Base-by-base conservation (phyloP, 1,140 invertebrate species). In the Leptoteleia sp. region DNA sequence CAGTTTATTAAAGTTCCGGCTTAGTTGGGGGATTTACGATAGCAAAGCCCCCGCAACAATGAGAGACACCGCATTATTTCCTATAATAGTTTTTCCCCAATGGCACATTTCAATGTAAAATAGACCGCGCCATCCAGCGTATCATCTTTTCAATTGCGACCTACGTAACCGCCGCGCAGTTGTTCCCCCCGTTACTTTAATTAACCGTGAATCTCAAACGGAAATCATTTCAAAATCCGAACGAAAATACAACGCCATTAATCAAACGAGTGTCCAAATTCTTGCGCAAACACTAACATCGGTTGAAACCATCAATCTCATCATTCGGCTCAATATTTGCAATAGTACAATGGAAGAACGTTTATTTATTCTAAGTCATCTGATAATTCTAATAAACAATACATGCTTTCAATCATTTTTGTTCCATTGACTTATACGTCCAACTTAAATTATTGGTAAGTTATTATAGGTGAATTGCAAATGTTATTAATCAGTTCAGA, bases 1-100 rank as follows among this genome's bases (percentile, higher is more conserved):
- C 68, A 40, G 57, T 64, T 62, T 64, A 72, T 72, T 72, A 72
- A 72, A 72, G 68, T 72, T 72, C 38, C 57, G 50, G 40, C 68
- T 62, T 64, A 72, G 55, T 42, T 62, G 40, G 57, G 67, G 47
- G 68, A 62, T 72, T 72, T 72, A 50, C 68, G 47, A 72, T 55
- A n/a, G 27, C 29, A 64, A 64, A 64, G 38, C 48, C 33, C 40
- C 48, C 47, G 29, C 67, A 72, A 72, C 68, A 72, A 72, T 62
- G 57, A 64, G 31, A 55, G 37, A 72, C 68, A 72, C 13, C 13
- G 48, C 40, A 47, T 72, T 64, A 62, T 72, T 62, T 55, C 29
- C 47, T 55, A 64, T 64, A 72, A 72, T 48, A 62, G 68, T 64
- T 72, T n/a, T 64, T 48, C 40, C 57, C 68, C 55, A 61, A 55